Percentiles rank a stretch among this genome's conserved stretches.
Evolutionary conservation across 2,888 invertebrate species (phyloP).

Genomic region (Pseudococcus jackbeardsleyi): DNA sequence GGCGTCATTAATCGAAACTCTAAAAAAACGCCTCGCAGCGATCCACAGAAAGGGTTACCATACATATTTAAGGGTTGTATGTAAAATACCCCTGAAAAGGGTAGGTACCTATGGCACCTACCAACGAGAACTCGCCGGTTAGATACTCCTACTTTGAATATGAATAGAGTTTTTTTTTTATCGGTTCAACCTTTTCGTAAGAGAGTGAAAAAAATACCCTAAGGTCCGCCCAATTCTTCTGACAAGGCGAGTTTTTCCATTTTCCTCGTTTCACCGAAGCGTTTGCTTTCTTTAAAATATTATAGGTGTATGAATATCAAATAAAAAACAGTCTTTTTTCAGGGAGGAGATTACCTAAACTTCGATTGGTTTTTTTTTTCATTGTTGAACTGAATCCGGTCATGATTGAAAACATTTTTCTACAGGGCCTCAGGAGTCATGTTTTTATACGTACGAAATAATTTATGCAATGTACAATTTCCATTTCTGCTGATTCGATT

Average conservation of each 20-base stretch:
- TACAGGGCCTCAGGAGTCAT: background rate
- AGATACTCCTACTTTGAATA: constrained; percentile 60
- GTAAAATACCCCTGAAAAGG: constrained; percentile 42
- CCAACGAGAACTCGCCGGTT: background rate
- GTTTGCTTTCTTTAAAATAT: background rate
- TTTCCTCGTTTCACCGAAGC: background rate
- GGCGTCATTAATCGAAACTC: background rate
- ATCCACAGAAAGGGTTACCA: too few species aligned
- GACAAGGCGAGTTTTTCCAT: constrained; percentile 19
- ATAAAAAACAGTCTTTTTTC: constrained; percentile 35
- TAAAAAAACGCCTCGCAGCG: constrained; percentile 16
- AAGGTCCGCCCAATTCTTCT: constrained; percentile 46
- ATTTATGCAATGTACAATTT: constrained; percentile 7
- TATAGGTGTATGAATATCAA: constrained; percentile 60
- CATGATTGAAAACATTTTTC: background rate
- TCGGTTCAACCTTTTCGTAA: constrained; percentile 12
- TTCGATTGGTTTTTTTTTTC: background rate
- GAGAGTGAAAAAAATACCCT: background rate
- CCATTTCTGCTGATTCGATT: background rate
- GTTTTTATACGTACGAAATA: background rate
- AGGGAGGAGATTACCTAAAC: constrained; percentile 30
- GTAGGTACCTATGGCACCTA: constrained; percentile 47
- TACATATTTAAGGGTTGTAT: constrained; percentile 45
- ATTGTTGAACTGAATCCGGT: background rate
- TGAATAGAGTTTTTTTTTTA: background rate